Evolutionary conservation across 2,113 vertebrate genomes (phyloP), one percentile per base, ranked within the genome.

Genomic region (Alligator mississippiensis): DNA sequence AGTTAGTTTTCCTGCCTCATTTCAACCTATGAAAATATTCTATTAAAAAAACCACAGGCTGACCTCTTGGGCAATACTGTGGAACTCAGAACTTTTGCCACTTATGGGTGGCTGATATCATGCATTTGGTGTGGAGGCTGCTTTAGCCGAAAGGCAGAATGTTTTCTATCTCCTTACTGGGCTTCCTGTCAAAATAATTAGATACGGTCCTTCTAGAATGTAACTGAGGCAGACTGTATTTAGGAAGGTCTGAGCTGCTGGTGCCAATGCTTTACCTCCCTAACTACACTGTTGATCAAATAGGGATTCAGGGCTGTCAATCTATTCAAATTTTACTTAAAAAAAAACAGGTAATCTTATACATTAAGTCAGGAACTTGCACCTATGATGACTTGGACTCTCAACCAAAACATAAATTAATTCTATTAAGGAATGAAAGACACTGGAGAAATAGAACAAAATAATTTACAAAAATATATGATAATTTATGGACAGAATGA

Each of bases 41-140:
- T 84, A 92, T 93, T 93, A 89, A 85, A 87, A 95, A 90, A 84
- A 85, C 90, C 93, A 92, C 58, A 84, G 92, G 94, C 1, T 94
- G 89, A 96, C 85, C 89, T 96, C 89, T 89, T 75, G 90, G 89
- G 86, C 75, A 87, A 93, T 90, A 80, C 80, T 86, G 75, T 47
- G 87, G 64, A 88, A 93, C 58, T 87, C 12, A 7, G 70, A 82
- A 85, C 82, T 75, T 58, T 11, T 92, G 84, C 88, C 76, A 94
- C 25, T 86, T 90, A 66, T 0, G 5, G 47, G 70, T 66, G 34
- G 66, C 84, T 91, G 88, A 87, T 34, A 88, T 84, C 88, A 96
- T 1, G 2, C 68, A 88, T 68, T 80, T 2, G 0, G 28, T 87
- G 85, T 82, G 77, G 54, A 92, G 85, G 85, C 70, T 94, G 92